These are phyloP conservation scores for Cetoscarus ocellatus DNA, from an alignment of 2,797 vertebrate genomes.

Conservation along the genomic window DNA sequence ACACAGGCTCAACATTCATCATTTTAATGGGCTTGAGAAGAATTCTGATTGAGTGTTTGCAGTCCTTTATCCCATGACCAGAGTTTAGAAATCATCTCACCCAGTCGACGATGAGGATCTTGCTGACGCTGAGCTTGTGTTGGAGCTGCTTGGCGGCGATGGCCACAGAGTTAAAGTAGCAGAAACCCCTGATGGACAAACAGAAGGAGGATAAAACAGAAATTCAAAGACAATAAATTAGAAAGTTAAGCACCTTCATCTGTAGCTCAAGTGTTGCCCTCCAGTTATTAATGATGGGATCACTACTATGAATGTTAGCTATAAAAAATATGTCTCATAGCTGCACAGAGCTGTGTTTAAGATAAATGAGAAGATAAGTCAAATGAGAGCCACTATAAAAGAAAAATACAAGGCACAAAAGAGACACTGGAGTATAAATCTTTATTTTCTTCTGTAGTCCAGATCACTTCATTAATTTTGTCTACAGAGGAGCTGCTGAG, in stretches of 20 bases:
- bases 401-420: not conserved
- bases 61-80: no score
- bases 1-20: no score
- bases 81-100: slow-evolving; percentile 71
- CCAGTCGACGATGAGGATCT: slow-evolving; percentile 98
- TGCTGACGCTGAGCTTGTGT: slow-evolving; percentile 91
- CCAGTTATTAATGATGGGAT: not conserved
- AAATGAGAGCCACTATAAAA: not conserved
- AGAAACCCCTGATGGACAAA: slow-evolving; percentile 90
- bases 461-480: slow-evolving; percentile 45
- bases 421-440: slow-evolving; percentile 13
- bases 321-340: not conserved
- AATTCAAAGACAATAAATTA: not conserved
- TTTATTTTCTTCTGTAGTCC: slow-evolving; percentile 29
- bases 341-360: not conserved
- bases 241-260: no score
- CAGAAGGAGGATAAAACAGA: slow-evolving; percentile 8
- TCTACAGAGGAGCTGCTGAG: slow-evolving; percentile 47
- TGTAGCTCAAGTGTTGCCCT: not conserved
- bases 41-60: no score
- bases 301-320: not conserved
- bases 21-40: no score
- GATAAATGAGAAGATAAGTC: slow-evolving; percentile 11
- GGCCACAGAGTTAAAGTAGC: slow-evolving; percentile 97
- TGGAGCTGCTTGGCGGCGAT: slow-evolving; percentile 95